Evolutionary conservation across 2,797 vertebrate genomes (phyloP), one percentile per base, ranked within the genome.

Genomic region (Brotula barbata): DNA sequence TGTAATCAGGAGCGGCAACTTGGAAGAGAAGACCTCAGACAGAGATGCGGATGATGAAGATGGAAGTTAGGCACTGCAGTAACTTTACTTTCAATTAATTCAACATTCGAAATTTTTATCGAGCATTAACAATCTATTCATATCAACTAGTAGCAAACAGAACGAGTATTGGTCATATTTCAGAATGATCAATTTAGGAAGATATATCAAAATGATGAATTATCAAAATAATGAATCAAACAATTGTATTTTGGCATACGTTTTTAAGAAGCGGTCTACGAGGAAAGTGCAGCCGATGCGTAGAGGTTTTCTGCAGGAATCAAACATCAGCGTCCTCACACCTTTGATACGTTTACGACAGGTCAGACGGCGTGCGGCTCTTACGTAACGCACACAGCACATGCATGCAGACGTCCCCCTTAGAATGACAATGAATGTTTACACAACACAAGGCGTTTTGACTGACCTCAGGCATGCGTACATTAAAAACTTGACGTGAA

Each of bases 341-440:
- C 71, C 75, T 78, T 49, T 81, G 71, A 59, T 71, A 61, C 75
- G 68, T 62, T 55, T 63, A 61, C 23, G 49, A 73, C 73, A 79
- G 73, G 74, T 80, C 78, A 77, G 20, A 47, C 52, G 4, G 56
- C 75, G 74, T 57, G 73, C 66, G 37, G 59, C 50, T 76, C 42
- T 83, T 87, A 84, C 37, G 71, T 70, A 87, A 86, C 52, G 16
- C 54, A 72, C 56, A 72, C 49, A 70, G 68, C 44, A 46, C 64
- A 51, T 49, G 51, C 51, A 33, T 21, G 56, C 61, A 33, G 9
- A 2, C 31, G 73, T 85, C 81, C 73, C 58, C 51, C 56, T n/a
- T n/a, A n/a, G n/a, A n/a, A n/a, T n/a, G n/a, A n/a, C n/a, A n/a
- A n/a, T n/a, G n/a, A n/a, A n/a, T n/a, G n/a, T n/a, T n/a, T n/a